A percentile compares a stretch with the other conserved stretches of the same genome.
phyloP scores from a whole-genome alignment of 1,140 invertebrate genomes.

The Elymnias hypermnestra region DNA sequence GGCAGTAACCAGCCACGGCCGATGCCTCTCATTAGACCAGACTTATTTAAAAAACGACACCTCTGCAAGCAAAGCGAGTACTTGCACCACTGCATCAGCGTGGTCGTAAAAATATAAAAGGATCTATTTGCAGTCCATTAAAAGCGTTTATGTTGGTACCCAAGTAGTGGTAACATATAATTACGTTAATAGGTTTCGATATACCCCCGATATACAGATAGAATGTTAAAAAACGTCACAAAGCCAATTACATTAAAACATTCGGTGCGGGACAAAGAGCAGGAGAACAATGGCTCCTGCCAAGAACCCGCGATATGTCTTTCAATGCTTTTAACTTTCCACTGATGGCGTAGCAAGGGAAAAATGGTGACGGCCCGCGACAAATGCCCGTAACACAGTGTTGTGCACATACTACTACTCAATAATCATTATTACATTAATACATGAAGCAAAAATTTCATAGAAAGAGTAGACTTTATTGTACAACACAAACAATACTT shows the following conservation, averaged over 20 bases:
- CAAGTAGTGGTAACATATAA: too few relatives aligned
- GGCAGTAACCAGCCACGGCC: too few relatives aligned
- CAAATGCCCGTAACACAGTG: slow-evolving; percentile 64
- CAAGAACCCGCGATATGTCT: slow-evolving; percentile 71
- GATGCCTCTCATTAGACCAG: too few relatives aligned
- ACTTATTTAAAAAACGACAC: too few relatives aligned
- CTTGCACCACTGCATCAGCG: too few relatives aligned
- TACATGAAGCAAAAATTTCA: too few relatives aligned
- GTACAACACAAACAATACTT: too few relatives aligned
- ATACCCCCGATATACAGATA: slow-evolving; percentile 14
- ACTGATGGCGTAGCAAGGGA: slow-evolving; percentile 64
- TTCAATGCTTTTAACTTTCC: slow-evolving; percentile 75
- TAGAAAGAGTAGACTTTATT: too few relatives aligned
- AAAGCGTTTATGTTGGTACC: too few relatives aligned
- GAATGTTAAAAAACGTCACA: slow-evolving; percentile 51
- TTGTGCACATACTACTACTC: slow-evolving; percentile 25
- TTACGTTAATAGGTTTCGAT: slow-evolving; percentile 13
- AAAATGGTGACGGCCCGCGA: slow-evolving; percentile 68
- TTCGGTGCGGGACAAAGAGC: slow-evolving; percentile 65
- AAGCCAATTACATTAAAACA: slow-evolving; percentile 76
- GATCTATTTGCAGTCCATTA: too few relatives aligned
- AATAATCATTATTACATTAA: not conserved
- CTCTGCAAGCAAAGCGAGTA: too few relatives aligned
- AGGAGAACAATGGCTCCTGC: slow-evolving; percentile 59
- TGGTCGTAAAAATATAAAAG: too few relatives aligned